Base-by-base conservation (phyloP, 2,888 invertebrate genomes). In the Hemistola chrysoprasaria region DNA sequence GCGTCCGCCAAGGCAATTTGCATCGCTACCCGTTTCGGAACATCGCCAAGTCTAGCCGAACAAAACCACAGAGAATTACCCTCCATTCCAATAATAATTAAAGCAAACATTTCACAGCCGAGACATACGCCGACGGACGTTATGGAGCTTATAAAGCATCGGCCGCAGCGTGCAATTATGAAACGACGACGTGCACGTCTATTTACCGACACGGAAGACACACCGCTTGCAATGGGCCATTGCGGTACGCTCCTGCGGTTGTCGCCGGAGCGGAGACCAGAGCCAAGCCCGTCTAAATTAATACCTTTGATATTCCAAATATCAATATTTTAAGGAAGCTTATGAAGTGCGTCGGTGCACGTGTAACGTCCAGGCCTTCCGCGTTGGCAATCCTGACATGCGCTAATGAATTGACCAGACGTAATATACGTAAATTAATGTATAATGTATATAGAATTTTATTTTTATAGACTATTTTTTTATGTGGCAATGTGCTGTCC, bases 1-100 rank as follows among this genome's bases (percentile, higher is more conserved):
- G 87, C 83, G 85, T 70, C 68, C 77, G 88, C 88, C 88, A 88
- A 88, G 78, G 82, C 82, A 88, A 88, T 88, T 88, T 88, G 87
- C 88, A 88, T 87, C 85, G 85, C 83, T 87, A 82, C 86, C 84
- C 85, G 71, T 85, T 87, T 88, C 88, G 88, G 88, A 88, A 85
- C 88, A 81, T 81, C 83, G 88, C 88, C 88, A 88, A 88, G 88
- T 88, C 88, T 88, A 87, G 86, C 82, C 86, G 85, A 88, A 88
- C 88, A 87, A 88, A 88, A 88, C 88, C 86, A 88, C 81, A 69
- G 77, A 83, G 86, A 88, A 87, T 85, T 84, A 87, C 85, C 81
- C 86, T 84, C 84, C 85, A 88, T 86, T 88, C 88, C 88, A 88
- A 87, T 88, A 88, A 88, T 88, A 88, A 88, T 88, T 88, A 85